Conservation (phyloP, 2,888 invertebrate species). For the Drosophila gaucha region DNA sequence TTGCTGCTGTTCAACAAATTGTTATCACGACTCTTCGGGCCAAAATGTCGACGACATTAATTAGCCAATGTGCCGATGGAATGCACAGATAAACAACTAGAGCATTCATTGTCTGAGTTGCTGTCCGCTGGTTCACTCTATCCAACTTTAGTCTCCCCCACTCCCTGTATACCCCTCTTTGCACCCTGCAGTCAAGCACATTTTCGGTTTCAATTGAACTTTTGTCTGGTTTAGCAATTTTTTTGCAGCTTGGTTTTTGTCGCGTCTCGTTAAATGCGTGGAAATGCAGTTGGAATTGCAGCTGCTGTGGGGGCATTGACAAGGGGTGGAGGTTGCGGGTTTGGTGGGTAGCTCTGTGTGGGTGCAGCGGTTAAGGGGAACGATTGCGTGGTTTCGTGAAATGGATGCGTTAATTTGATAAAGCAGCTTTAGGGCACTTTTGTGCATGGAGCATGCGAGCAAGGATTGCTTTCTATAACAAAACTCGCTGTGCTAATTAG, state of each 20-base stretch:
- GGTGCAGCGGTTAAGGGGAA: constrained; percentile 2
- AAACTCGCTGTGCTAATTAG: constrained; percentile 62
- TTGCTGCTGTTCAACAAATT: constrained; percentile 46
- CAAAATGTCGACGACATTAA: constrained; percentile 59
- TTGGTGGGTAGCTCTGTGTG: neutral
- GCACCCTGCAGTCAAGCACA: constrained; percentile 18
- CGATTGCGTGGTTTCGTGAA: constrained; percentile 48
- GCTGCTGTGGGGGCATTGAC: constrained; percentile 1
- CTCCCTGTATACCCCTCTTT: neutral
- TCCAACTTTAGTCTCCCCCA: neutral
- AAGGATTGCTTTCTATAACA: constrained; percentile 65
- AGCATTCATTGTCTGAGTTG: constrained; percentile 52
- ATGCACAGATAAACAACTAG: constrained; percentile 52
- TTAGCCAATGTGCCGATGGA: constrained; percentile 57
- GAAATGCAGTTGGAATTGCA: constrained; percentile 50
- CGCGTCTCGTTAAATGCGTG: constrained; percentile 60
- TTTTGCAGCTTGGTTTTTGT: constrained; percentile 56
- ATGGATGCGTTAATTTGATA: constrained; percentile 69
- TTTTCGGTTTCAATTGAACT: constrained; percentile 61
- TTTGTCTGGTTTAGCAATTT: constrained; percentile 53
- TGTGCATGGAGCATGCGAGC: constrained; percentile 51
- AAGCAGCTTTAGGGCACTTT: constrained; percentile 67
- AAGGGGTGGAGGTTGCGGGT: neutral
- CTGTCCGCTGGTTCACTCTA: neutral
- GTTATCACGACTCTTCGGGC: constrained; percentile 47